phyloP scores from a whole-genome alignment of 2,888 invertebrate genomes.

The Calliphora vomitoria region DNA sequence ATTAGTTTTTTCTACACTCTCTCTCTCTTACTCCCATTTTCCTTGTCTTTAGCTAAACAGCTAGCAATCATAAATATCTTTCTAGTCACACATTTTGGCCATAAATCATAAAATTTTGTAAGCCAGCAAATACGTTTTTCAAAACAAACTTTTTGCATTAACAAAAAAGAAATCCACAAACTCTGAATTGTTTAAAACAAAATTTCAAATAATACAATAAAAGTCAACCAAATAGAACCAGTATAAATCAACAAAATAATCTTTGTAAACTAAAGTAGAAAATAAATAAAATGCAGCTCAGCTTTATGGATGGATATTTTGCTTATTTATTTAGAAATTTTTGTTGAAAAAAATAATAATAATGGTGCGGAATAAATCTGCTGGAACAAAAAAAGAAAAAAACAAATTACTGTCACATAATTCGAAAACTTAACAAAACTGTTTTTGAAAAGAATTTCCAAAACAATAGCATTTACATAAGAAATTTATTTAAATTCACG shows the following conservation, averaged over 20 bases:
- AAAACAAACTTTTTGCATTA: not conserved
- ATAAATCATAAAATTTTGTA: conserved; percentile 55
- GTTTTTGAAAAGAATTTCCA: not conserved
- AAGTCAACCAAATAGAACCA: conserved; percentile 23
- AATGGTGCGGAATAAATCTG: not conserved
- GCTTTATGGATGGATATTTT: not conserved
- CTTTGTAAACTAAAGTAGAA: not conserved
- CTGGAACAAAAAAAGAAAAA: not conserved
- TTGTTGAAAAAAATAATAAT: not conserved
- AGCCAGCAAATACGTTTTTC: conserved; percentile 41
- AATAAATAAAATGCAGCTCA: not conserved
- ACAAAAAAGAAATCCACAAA: not conserved
- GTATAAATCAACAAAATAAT: conserved; percentile 27
- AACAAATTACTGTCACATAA: conserved; percentile 5
- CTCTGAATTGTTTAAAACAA: conserved; percentile 3
- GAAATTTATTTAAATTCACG: not conserved
- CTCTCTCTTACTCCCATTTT: not conserved
- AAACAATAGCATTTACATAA: not conserved
- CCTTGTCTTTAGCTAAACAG: not conserved
- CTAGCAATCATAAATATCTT: conserved; percentile 23
- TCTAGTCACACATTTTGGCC: conserved; percentile 31
- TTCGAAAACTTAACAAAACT: not conserved
- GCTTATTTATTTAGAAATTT: not conserved
- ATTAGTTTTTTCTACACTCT: not conserved
- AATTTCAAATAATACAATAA: conserved; percentile 31